Evolutionary conservation across 2,113 vertebrate genomes (phyloP), one percentile per base, ranked within the genome.

Genomic region (Melanostigma gelatinosum): DNA sequence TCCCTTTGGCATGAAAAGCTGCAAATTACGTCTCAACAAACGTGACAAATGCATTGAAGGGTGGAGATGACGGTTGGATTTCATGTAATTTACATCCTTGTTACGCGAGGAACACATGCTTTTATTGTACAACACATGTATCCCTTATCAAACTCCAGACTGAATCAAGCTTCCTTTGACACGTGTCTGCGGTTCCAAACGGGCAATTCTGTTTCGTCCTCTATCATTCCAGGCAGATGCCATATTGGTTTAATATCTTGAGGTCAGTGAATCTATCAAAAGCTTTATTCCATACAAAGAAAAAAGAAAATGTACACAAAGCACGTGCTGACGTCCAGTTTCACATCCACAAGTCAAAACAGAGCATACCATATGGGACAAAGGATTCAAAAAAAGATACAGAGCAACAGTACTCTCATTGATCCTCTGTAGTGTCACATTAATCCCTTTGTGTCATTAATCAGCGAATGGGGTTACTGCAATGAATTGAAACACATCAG

Each of bases 1-100:
- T 54, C 36, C 50, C 48, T 66, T 13, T 76, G 83, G 78, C 82
- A 85, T 81, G 82, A 93, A 92, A 92, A 87, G 79, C 83, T 86
- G 68, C 42, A 66, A 77, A 72, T 77, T 70, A 82, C 85, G 72
- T 74, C 4, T 72, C 72, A 79, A 83, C 64, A 58, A 91, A 72
- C 57, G 71, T 75, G 75, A 71, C 11, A 1, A 77, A 73, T 75
- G 29, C 58, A 57, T 32, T 48, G 3, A 40, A 65, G 71, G 65
- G 54, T 46, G 16, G 52, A 42, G n/a, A 46, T 13, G 73, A 78
- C 61, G 75, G 38, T 29, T 38, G 24, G 67, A 73, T 79, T 85
- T 86, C 24, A 62, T 78, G 27, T 38, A 0, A 61, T 63, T 74
- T 40, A 68, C 46, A 81, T 34, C 6, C 34, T 34, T 34, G 34